Evolutionary conservation across 1,140 invertebrate genomes (phyloP), one percentile per base, ranked within the genome.

Genomic region (Saxidomus purpurata): DNA sequence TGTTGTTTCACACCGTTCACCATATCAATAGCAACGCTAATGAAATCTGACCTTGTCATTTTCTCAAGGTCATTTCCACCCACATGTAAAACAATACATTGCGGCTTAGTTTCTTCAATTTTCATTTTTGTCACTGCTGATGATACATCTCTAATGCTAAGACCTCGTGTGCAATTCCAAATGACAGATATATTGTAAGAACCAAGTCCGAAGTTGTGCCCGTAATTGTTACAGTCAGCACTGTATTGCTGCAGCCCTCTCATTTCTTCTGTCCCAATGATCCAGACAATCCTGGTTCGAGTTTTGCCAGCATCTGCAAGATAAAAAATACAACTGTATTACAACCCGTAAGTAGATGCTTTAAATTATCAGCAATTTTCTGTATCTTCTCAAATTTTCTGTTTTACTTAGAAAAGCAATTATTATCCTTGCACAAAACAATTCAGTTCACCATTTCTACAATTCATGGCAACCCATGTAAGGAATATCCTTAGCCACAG

Each of bases 81-180:
- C n/a, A 88, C 61, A 36, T 88, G 86, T 28, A 88, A 55, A 34
- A 88, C 25, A 40, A 88, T 81, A 61, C 49, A 77, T 38, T 88
- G 25, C 8, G 86, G 86, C 13, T 59, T 80, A 15, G 31, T 9
- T 17, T 49, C 61, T 9, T 67, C 74, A 1, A 19, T 47, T 15
- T 63, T 71, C 86, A 71, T 69, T 69, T 71, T 47, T 0, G 22
- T 19, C 25, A 87, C 8, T 0, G 28, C 17, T 4, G 34, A 31
- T 15, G 52, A 19, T 6, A 84, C 40, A 34, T 84, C 82, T 49
- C 3, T 0, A 1, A 84, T 22, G 19, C 38, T 2, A 11, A 84
- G 61, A 25, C 82, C 38, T 6, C 15, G 8, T 9, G 4, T 13
- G 34, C 82, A 84, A 4, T 36, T 52, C 82, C 82, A 84, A n/a